phyloP scores from a whole-genome alignment of 2,113 vertebrate genomes.

The Menidia beryllina region DNA sequence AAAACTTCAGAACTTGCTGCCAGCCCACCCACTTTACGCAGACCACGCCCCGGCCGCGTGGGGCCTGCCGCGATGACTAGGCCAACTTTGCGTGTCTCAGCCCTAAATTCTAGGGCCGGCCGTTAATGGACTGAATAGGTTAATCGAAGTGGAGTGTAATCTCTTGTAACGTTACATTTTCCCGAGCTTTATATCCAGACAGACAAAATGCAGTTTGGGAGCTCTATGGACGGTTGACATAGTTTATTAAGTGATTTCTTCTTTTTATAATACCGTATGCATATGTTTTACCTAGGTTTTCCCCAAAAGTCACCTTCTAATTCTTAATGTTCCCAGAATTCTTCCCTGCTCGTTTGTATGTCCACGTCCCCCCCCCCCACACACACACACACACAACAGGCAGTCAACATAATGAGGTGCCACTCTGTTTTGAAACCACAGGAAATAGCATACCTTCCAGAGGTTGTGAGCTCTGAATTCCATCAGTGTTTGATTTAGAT shows the following conservation, averaged over 20 bases:
- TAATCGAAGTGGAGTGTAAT: constrained; percentile 44
- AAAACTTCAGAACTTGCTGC: constrained; percentile 66
- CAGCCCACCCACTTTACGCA: constrained; percentile 10
- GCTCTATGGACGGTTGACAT: neutral
- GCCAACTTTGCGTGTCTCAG: constrained; percentile 49
- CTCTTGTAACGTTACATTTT: constrained; percentile 3
- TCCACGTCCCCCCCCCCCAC: too few species aligned
- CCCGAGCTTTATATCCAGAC: constrained; percentile 11
- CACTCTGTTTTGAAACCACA: constrained; percentile 44
- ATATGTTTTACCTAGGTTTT: constrained; percentile 26
- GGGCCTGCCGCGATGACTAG: constrained; percentile 14
- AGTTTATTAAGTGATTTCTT: constrained; percentile 6
- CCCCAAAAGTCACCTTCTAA: constrained; percentile 47
- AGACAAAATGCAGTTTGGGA: constrained; percentile 1
- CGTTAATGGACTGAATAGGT: constrained; percentile 38
- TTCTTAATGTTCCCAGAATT: constrained; percentile 46
- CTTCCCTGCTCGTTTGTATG: neutral
- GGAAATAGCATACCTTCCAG: constrained; percentile 39
- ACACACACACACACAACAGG: constrained; percentile 34
- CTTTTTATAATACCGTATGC: constrained; percentile 23
- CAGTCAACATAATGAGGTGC: constrained; percentile 61
- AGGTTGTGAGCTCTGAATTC: constrained; percentile 12
- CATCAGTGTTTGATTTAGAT: constrained; percentile 39
- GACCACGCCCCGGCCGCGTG: constrained; percentile 60
- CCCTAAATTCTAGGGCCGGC: constrained; percentile 43